These are phyloP conservation scores for Congeria kusceri DNA, from an alignment of 2,888 invertebrate genomes.

Conservation along the genomic window DNA sequence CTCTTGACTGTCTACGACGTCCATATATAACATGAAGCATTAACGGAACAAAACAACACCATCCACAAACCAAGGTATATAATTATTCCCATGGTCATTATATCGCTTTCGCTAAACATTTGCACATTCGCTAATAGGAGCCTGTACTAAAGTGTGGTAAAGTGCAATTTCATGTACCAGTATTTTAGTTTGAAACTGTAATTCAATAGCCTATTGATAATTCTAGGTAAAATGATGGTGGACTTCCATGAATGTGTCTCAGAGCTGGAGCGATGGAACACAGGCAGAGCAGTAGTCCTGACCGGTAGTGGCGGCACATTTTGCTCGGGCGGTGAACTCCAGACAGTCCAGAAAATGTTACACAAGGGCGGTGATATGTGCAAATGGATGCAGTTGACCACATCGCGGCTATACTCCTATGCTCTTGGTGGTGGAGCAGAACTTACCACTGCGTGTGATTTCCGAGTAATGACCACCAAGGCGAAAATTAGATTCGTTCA, in stretches of 20 bases:
- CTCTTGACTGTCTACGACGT: too few species aligned
- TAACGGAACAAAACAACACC: too few species aligned
- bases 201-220: too few species aligned
- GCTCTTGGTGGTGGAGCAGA: slow-evolving; percentile 88
- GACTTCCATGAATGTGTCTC: slow-evolving; percentile 85
- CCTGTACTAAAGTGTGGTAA: too few species aligned
- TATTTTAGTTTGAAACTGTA: too few species aligned
- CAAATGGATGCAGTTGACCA: slow-evolving; percentile 86
- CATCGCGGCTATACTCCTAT: slow-evolving; percentile 85
- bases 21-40: too few species aligned
- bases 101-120: too few species aligned
- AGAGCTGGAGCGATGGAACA: slow-evolving; percentile 86
- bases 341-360: slow-evolving; percentile 79
- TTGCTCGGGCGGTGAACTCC: slow-evolving; percentile 87
- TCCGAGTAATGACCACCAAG: slow-evolving; percentile 84
- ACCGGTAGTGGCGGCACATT: slow-evolving; percentile 86
- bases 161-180: too few species aligned
- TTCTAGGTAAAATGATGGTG: slow-evolving; percentile 87
- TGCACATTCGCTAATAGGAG: too few species aligned
- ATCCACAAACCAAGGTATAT: too few species aligned
- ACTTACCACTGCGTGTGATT: slow-evolving; percentile 86
- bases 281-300: slow-evolving; percentile 86
- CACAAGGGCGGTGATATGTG: slow-evolving; percentile 85
- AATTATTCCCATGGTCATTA: too few species aligned
- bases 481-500: slow-evolving; percentile 86